Evolutionary conservation across 2,113 vertebrate genomes (phyloP), one percentile per base, ranked within the genome.

Genomic region (Apodemus sylvaticus): DNA sequence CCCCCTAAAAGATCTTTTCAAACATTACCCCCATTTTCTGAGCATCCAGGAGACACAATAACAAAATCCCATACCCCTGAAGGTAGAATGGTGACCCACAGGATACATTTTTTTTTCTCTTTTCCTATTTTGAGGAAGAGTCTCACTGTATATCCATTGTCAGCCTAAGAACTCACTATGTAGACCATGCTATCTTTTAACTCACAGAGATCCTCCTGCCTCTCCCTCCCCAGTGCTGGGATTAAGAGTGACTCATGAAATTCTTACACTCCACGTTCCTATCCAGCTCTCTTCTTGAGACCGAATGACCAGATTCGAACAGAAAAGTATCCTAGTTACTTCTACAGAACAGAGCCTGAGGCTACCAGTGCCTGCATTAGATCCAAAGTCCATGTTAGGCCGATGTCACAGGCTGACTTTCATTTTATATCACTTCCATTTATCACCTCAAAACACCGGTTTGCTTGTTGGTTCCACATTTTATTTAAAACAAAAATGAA

Each of bases 1-100:
- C 31, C 0, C 91, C 91, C 77, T 48, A 68, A 76, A 94, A 95
- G 73, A 42, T 55, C 39, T 53, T 85, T 92, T n/a, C 60, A 96
- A 97, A 78, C 22, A 20, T 45, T 68, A 48, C 86, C 60, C 90
- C 55, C 26, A 26, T 89, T 96, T 89, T 42, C 29, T 83, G 53
- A 86, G 76, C 8, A 73, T 66, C 83, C 94, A 20, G 39, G 36
- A 94, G 78, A 0, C 31, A 73, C 5, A 77, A 53, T 26, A 74
- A 93, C 36, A 64, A 78, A 90, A 90, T n/a, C 42, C 29, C 3
- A 20, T 29, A 5, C 53, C 7, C 4, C 20, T 34, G 51, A 29
- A 68, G n/a, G 79, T 0, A 55, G 7, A 39, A 39, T 0, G 45
- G 86, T 83, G 2, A 73, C 1, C 39, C 53, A 62, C 34, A 26